Evolutionary conservation across 2,888 invertebrate genomes (phyloP).

Genomic region (Yponomeuta sedellus): DNA sequence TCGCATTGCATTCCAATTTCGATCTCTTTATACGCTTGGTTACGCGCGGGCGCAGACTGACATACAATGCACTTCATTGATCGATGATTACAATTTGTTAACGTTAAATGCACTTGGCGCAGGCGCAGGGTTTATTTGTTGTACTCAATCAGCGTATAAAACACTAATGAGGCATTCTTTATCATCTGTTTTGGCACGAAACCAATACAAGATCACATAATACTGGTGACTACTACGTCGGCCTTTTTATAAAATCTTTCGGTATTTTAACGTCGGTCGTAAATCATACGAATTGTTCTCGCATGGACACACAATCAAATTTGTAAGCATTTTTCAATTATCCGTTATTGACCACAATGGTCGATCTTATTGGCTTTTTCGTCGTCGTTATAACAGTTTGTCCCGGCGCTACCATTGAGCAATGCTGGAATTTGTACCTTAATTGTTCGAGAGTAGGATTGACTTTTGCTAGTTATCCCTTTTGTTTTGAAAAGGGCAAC

Average conservation of each 20-base stretch:
- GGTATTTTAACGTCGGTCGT: conserved; percentile 50
- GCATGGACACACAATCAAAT: conserved; percentile 63
- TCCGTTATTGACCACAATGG: conserved; percentile 71
- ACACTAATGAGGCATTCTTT: background rate
- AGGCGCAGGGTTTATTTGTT: conserved; percentile 16
- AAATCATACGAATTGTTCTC: conserved; percentile 61
- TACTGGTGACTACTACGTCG: background rate
- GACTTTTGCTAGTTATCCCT: conserved; percentile 26
- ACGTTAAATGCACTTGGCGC: conserved; percentile 9
- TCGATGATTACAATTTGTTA: conserved; percentile 45
- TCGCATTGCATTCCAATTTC: conserved; percentile 52
- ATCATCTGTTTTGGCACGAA: background rate
- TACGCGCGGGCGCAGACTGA: conserved; percentile 38
- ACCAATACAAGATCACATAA: too few species aligned
- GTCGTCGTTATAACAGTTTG: conserved; percentile 56
- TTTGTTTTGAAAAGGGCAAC: conserved; percentile 28
- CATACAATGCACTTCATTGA: conserved; percentile 40
- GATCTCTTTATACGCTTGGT: conserved; percentile 52
- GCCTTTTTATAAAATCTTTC: conserved; percentile 22
- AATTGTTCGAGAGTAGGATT: conserved; percentile 11
- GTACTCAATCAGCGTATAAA: conserved; percentile 7
- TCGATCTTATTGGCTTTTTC: conserved; percentile 62
- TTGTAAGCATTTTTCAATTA: conserved; percentile 73
- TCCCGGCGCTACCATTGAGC: conserved; percentile 32
- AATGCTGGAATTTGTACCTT: conserved; percentile 29